Base-by-base conservation (phyloP, 2,113 vertebrate species). In the Ptilonorhynchus violaceus region DNA sequence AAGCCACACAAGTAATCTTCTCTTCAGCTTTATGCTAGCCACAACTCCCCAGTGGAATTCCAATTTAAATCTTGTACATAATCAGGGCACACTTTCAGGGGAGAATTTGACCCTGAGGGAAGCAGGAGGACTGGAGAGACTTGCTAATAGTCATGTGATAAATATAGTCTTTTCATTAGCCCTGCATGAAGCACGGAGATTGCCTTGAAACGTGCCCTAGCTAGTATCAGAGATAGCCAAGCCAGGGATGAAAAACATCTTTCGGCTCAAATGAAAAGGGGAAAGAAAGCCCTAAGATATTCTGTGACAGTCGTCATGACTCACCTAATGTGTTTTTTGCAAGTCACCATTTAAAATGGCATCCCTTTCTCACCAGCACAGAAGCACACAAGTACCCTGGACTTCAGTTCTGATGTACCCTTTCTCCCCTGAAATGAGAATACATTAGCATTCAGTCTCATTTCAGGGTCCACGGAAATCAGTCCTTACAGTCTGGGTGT, bases 81-180 rank as follows among this genome's bases (percentile, higher is more conserved):
- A 91, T 75, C 69, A 89, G 52, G 87, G 28, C 31, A 42, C 67
- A 53, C 12, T 68, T 87, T 82, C 37, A 85, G 44, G 49, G 15
- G 31, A 85, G 24, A 85, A 64, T 75, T 72, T 89, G 89, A 95
- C 87, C 80, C 69, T 58, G 53, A 91, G 66, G 37, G 62, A 79
- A 44, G 22, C 66, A 91, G 80, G 27, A 91, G 47, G 50, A 39
- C 56, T 78, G 69, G 19, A 81, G 33, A 75, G 35, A 46, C 62
- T 88, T 81, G 58, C 60, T 96, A 87, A 93, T 68, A 82, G 70
- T 58, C 35, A 73, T 95, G 24, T 76, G 56, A 64, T 87, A 87
- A 94, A 96, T 91, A 89, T 25, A 81, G 66, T n/a, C 49, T 91
- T 96, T 95, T 94, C 81, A 72, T 89, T 93, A 88, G 53, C 58